A percentile compares a stretch with the other conserved stretches of the same genome.
Evolutionary conservation across 2,113 vertebrate species (phyloP).

Genomic region (Macroglossus sobrinus): DNA sequence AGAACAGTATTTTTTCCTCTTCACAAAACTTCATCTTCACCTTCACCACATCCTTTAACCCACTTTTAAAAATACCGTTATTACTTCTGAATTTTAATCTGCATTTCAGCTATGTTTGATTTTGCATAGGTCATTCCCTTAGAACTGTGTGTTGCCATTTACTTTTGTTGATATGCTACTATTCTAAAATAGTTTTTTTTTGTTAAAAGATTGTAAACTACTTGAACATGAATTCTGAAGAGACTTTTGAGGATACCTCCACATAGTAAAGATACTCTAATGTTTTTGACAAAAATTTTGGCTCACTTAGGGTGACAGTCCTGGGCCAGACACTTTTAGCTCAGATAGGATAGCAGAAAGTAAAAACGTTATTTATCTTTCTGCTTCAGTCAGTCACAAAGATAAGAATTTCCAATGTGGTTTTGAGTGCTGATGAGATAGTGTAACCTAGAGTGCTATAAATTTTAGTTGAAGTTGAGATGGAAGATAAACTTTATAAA

Average conservation of each 20-base stretch:
- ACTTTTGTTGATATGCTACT: not conserved
- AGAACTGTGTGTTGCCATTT: not conserved
- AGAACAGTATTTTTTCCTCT: not conserved
- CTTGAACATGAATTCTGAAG: conserved; percentile 28
- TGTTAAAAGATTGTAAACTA: conserved; percentile 19
- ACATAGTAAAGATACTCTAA: not conserved
- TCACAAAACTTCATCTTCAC: not conserved
- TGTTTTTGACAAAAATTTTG: conserved; percentile 29
- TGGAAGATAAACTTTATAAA: conserved; percentile 65
- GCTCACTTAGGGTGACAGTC: not conserved
- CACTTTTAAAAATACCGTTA: not conserved
- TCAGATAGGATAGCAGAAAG: conserved; percentile 49
- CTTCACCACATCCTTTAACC: not conserved
- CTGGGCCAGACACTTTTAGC: conserved; percentile 4
- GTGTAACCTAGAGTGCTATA: not conserved
- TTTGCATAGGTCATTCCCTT: not conserved
- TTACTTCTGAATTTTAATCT: not conserved
- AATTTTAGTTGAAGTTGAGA: conserved; percentile 57
- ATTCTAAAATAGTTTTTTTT: conserved; percentile 24
- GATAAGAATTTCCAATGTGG: conserved; percentile 52
- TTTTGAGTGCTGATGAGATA: conserved; percentile 12
- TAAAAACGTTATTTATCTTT: conserved; percentile 50
- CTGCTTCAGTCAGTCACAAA: conserved; percentile 42
- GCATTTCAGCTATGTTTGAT: not conserved
- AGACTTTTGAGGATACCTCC: not conserved